Evolutionary conservation across 2,113 vertebrate species (phyloP).

Genomic region (Morone chrysops): DNA sequence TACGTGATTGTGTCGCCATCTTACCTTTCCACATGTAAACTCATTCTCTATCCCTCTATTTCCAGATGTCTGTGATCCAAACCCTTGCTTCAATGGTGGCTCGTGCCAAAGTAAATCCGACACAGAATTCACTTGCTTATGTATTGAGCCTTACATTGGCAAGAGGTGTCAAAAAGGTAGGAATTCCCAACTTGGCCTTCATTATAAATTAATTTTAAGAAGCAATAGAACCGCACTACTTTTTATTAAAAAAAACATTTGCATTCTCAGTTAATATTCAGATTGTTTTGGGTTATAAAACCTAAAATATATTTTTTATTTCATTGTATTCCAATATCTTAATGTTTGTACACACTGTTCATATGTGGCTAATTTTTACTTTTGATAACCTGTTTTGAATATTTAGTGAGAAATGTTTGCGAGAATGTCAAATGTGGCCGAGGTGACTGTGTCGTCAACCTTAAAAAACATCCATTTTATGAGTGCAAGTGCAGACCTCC

Average conservation of each 20-base stretch:
- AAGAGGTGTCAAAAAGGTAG: conserved; percentile 44
- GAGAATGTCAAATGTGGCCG: conserved; percentile 8
- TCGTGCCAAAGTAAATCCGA: not conserved
- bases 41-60: not conserved
- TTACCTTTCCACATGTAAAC: not conserved
- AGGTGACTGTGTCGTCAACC: conserved; percentile 33
- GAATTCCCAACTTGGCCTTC: not conserved
- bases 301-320: no score
- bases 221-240: not conserved
- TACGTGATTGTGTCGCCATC: not conserved
- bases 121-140: conserved; percentile 12
- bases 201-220: not conserved
- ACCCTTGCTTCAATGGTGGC: conserved; percentile 42
- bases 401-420: conserved; percentile 31
- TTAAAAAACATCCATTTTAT: conserved; percentile 1
- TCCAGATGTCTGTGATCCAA: conserved; percentile 39
- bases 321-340: not conserved
- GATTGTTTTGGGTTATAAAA: not conserved
- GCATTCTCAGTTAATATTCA: not conserved
- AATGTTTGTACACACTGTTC: not conserved
- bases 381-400: not conserved
- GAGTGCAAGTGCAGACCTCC: conserved; percentile 45
- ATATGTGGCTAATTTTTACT: not conserved
- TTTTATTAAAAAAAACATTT: no score
- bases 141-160: conserved; percentile 36